Evolutionary conservation across 2,113 vertebrate genomes (phyloP).

Genomic region (Hepsetus odoe): DNA sequence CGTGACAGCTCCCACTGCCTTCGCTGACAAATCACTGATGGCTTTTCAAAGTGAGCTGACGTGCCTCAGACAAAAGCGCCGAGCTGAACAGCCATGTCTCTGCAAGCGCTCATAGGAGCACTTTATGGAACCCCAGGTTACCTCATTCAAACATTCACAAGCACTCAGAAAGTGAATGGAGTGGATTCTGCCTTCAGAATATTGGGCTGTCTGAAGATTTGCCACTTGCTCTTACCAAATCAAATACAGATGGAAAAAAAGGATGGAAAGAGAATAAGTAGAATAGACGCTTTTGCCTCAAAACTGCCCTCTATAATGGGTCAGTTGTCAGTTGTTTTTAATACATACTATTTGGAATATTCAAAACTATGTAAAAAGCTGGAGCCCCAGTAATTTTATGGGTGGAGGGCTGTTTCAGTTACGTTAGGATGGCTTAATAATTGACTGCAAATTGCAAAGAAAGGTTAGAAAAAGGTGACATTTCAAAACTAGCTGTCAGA

Average conservation of each 20-base stretch:
- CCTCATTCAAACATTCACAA: conserved; percentile 17
- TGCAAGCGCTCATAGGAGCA: conserved; percentile 4
- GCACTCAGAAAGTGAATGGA: conserved; percentile 32
- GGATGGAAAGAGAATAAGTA: not conserved
- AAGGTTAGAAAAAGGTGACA: not conserved
- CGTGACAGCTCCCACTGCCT: conserved; percentile 53
- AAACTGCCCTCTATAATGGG: not conserved
- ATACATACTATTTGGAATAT: not conserved
- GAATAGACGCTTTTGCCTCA: not conserved
- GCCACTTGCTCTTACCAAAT: conserved; percentile 25
- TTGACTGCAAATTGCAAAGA: not conserved
- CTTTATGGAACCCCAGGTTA: conserved; percentile 22
- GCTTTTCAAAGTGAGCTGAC: conserved; percentile 41
- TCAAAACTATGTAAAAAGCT: not conserved
- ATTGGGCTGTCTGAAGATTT: conserved; percentile 1
- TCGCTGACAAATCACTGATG: conserved; percentile 40
- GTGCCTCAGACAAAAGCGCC: conserved; percentile 43
- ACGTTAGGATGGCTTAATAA: not conserved
- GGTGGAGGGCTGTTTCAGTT: not conserved
- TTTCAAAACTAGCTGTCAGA: not conserved
- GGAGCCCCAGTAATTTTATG: not conserved
- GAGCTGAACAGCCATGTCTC: conserved; percentile 38
- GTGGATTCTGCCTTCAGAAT: not conserved
- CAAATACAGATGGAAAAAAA: not conserved
- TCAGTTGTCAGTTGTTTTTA: not conserved